Percentiles rank a stretch among this genome's conserved stretches.
phyloP scores from a whole-genome alignment of 1,140 invertebrate genomes.

The Ditylenchus dipsaci region DNA sequence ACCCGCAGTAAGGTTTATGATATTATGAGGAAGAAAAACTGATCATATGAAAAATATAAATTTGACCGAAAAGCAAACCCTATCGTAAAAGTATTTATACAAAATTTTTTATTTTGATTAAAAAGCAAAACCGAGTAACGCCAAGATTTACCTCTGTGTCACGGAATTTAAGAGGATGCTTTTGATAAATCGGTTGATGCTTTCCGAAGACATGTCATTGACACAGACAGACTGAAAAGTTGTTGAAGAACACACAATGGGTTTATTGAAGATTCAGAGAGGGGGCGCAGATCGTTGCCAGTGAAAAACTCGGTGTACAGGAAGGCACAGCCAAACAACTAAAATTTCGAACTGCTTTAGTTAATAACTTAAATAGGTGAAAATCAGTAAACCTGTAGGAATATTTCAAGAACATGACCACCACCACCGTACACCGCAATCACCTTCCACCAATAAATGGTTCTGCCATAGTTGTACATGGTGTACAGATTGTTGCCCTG shows the following conservation, averaged over 20 bases:
- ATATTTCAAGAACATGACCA: constrained; percentile 48
- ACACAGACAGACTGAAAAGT: constrained; percentile 53
- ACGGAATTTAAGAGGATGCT: no score
- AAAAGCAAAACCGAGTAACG: no score
- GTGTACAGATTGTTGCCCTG: constrained; percentile 56
- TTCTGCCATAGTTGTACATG: constrained; percentile 42
- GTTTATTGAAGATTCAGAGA: background rate
- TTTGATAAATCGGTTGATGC: constrained; percentile 10
- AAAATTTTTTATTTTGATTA: no score
- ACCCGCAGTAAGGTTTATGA: no score
- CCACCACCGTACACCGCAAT: constrained; percentile 47
- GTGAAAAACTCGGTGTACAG: constrained; percentile 24
- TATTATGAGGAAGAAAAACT: no score
- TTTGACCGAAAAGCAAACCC: no score
- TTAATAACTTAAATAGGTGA: background rate
- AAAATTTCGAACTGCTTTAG: constrained; percentile 1
- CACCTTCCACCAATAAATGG: constrained; percentile 46
- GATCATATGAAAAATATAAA: no score
- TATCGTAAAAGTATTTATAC: no score
- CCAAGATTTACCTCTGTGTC: no score
- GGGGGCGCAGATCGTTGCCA: constrained; percentile 1
- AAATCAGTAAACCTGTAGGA: constrained; percentile 47
- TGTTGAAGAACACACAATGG: constrained; percentile 41
- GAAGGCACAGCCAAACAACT: constrained; percentile 47
- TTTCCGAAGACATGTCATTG: constrained; percentile 8